Conservation (phyloP, 2,888 invertebrate species). For the Eubasilissa splendida region DNA sequence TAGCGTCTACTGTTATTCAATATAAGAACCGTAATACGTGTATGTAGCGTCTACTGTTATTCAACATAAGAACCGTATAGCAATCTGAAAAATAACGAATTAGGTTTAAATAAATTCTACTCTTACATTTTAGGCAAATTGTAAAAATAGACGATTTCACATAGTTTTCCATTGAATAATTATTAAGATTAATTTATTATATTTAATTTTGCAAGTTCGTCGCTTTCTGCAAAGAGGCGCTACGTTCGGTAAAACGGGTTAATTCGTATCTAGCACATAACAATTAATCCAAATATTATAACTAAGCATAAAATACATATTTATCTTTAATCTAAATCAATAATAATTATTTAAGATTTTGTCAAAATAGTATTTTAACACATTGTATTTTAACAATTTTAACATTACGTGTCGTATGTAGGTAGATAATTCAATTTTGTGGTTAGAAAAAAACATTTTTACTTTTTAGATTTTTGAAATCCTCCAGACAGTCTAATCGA, state of each 20-base stretch:
- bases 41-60: constrained; percentile 56
- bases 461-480: constrained; percentile 15
- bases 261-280: constrained; percentile 29
- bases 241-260: constrained; percentile 59
- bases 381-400: background rate
- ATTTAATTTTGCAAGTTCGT: constrained; percentile 52
- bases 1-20: constrained; percentile 56
- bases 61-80: constrained; percentile 52
- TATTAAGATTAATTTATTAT: constrained; percentile 48
- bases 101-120: constrained; percentile 26
- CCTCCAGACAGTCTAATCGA: background rate
- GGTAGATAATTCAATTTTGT: constrained; percentile 21
- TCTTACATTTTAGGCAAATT: constrained; percentile 24
- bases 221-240: constrained; percentile 49
- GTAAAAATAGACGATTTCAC: background rate
- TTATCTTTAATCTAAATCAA: constrained; percentile 10
- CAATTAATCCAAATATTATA: constrained; percentile 3
- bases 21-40: constrained; percentile 50
- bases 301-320: background rate
- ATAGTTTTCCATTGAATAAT: background rate
- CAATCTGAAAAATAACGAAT: constrained; percentile 56
- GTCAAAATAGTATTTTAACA: background rate
- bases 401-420: background rate
- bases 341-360: background rate
- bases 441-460: background rate